phyloP scores from a whole-genome alignment of 2,888 invertebrate genomes.

The Diarsia dahlii region DNA sequence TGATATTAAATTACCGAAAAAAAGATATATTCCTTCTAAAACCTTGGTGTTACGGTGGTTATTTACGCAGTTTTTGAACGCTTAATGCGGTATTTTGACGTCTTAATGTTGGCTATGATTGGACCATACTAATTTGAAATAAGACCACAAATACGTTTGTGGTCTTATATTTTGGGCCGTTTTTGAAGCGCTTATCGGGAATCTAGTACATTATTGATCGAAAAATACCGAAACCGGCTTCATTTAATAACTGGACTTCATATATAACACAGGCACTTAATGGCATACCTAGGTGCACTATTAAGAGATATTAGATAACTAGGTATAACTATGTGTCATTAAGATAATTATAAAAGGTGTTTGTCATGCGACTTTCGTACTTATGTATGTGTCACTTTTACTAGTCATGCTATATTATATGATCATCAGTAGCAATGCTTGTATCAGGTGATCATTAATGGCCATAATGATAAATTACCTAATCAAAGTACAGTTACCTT shows the following conservation, averaged over 20 bases:
- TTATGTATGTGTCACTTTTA: slow-evolving; percentile 33
- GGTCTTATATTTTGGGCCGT: no score
- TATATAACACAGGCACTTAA: not conserved
- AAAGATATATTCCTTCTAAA: no score
- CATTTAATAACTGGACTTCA: no score
- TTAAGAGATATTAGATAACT: slow-evolving; percentile 19
- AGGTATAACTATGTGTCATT: slow-evolving; percentile 18
- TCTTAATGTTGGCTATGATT: no score
- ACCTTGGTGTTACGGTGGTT: no score
- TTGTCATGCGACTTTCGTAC: slow-evolving; percentile 22
- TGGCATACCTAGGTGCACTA: not conserved
- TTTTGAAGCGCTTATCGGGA: no score
- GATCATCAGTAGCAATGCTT: not conserved
- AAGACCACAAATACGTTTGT: no score
- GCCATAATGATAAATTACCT: not conserved
- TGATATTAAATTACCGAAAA: no score
- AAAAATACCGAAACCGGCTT: not conserved
- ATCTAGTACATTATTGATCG: no score
- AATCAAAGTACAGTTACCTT: not conserved
- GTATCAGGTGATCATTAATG: slow-evolving; percentile 2
- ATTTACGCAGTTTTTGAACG: no score
- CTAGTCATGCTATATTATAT: slow-evolving; percentile 18
- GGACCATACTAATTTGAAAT: no score
- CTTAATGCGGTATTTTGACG: no score
- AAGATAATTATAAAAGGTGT: slow-evolving; percentile 22